Base-by-base conservation (phyloP, 2,113 vertebrate species). In the Syngnathus scovelli region DNA sequence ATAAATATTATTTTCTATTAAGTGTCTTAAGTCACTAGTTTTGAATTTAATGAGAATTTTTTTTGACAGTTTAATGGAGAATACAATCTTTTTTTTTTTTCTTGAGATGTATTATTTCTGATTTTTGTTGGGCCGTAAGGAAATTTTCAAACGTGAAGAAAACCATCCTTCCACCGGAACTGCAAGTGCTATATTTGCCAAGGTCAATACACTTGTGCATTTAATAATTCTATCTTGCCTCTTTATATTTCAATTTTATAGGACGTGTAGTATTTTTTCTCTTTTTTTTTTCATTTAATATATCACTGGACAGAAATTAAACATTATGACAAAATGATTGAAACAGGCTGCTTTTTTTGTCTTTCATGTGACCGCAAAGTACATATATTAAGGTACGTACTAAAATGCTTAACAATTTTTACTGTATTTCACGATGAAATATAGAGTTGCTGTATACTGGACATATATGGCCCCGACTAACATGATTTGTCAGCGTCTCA, bases 401-500 rank as follows among this genome's bases (percentile, higher is more conserved):
- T 33, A 33, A 33, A 10, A 33, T 55, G n/a, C 52, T 55, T 48
- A 4, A 48, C 46, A 15, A 48, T 48, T 15, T 48, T 48, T 6
- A 48, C 15, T 48, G 16, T 48, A 48, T 48, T 15, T 48, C 18
- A 48, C 46, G 0, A 48, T 16, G 15, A 16, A 48, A 48, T 48
- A 51, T 8, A 51, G 49, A 51, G 6, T n/a, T 2, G 16, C 16
- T 0, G 19, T 3, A 51, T 51, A 52, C 2, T 10, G 8, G 49
- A 51, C 1, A 51, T 66, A 78, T 66, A 70, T 72, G 56, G 49
- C 68, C 64, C 61, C 62, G 58, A 41, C 19, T 66, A 63, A 72
- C 67, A 61, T 43, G 64, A 54, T 58, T 21, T 58, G 23, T 21
- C 9, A 68, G 66, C 33, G 38, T 27, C 48, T 63, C 12, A 63